phyloP scores from a whole-genome alignment of 2,888 invertebrate genomes.

The Daptonema setosum region DNA sequence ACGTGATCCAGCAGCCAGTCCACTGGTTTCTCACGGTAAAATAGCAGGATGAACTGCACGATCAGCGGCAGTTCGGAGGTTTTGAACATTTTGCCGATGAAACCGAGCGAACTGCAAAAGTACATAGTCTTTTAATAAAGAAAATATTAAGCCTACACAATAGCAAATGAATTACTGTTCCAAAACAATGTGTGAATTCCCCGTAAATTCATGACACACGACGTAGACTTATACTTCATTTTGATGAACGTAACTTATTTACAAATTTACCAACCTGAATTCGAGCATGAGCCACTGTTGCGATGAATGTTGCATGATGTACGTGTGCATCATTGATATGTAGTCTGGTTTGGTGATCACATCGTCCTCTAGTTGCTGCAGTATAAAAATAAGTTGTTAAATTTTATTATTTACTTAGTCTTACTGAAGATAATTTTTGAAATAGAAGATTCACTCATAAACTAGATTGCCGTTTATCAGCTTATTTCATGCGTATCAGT shows the following conservation, averaged over 20 bases:
- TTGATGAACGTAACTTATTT: no score
- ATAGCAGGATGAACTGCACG: conserved; percentile 76
- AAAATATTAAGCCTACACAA: no score
- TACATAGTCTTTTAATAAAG: no score
- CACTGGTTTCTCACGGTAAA: conserved; percentile 81
- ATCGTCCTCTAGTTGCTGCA: conserved; percentile 31
- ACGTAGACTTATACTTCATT: no score
- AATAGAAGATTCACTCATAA: not conserved
- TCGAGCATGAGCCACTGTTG: conserved; percentile 63
- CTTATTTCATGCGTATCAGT: no score
- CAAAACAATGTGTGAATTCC: no score
- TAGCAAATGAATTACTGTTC: no score
- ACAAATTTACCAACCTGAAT: no score
- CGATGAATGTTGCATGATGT: not conserved
- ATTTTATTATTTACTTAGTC: not conserved
- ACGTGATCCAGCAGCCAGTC: conserved; percentile 84
- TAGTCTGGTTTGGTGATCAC: conserved; percentile 22
- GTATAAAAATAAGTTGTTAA: not conserved
- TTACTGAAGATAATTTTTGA: not conserved
- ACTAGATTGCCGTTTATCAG: no score
- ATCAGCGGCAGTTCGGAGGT: conserved; percentile 62
- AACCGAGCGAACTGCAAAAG: conserved; percentile 59
- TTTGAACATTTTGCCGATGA: conserved; percentile 69
- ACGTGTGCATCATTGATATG: not conserved
- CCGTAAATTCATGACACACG: no score